These are phyloP conservation scores for Limnodromus scolopaceus DNA, from an alignment of 2,797 vertebrate species.

Conservation along the genomic window DNA sequence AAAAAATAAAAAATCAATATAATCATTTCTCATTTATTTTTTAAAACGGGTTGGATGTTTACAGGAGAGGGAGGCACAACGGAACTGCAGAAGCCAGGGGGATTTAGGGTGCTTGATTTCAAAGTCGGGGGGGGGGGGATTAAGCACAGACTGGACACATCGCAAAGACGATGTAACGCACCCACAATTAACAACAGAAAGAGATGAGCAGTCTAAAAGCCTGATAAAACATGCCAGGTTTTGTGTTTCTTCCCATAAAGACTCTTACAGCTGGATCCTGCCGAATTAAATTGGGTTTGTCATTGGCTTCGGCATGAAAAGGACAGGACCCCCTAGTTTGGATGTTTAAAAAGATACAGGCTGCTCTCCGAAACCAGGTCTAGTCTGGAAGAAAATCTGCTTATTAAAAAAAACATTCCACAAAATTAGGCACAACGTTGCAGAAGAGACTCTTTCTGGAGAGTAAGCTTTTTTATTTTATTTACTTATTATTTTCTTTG, in stretches of 20 bases:
- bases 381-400: not conserved
- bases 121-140: rapidly evolving
- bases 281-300: not conserved
- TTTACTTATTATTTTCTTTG: not conserved
- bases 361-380: not conserved
- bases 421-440: rapidly evolving
- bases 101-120: not conserved
- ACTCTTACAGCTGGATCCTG: not conserved
- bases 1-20: too few relatives aligned
- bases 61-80: rapidly evolving
- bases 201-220: not conserved
- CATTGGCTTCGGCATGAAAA: not conserved
- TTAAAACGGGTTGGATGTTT: not conserved
- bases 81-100: not conserved
- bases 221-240: not conserved
- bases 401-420: not conserved
- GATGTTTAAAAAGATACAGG: not conserved
- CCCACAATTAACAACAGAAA: not conserved
- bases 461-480: too few relatives aligned
- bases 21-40: not conserved
- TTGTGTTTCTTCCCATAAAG: not conserved
- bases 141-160: not conserved
- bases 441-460: not conserved
- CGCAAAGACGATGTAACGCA: rapidly evolving
- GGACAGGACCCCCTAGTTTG: not conserved